Evolutionary conservation across 1,140 invertebrate genomes (phyloP), one percentile per base, ranked within the genome.

Genomic region (Drosophila neocordata): DNA sequence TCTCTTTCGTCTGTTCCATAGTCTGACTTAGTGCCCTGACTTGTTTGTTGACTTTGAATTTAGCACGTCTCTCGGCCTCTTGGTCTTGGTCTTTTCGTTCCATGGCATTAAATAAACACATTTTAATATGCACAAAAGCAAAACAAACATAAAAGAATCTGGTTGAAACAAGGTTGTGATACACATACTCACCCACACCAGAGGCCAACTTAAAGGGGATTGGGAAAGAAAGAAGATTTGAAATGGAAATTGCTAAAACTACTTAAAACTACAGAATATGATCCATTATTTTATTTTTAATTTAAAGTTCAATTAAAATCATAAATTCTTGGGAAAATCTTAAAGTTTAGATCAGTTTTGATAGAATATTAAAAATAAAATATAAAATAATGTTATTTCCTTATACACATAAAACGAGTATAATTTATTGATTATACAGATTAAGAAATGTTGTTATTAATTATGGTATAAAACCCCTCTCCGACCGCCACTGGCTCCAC

Each of bases 31-130:
- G 2, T n/a, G n/a, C 20, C 24, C 35, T 22, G 65, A 18, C 51
- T 73, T 65, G 75, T 75, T 79, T 83, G 68, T 73, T 75, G 68
- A 69, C 66, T 44, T 67, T 63, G 61, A 65, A 35, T 56, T 67
- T 56, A 56, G 77, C 77, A 69, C 65, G 62, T 66, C 51, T 12
- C 55, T 35, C 13, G 15, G 15, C 5, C 27, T 37, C 11, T 38
- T 24, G 38, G 38, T 38, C 20, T 27, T 13, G 53, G 53, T 56
- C 27, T 24, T 59, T 18, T 37, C 31, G 37, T 15, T 52, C 48
- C 37, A 58, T 34, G 61, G 65, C 78, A 62, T 53, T 63, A 60
- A 77, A 61, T 66, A 66, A 77, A 80, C 66, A 70, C 61, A 68
- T 65, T 81, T 74, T 53, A 64, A 58, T 53, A 71, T 66, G 77